These are phyloP conservation scores for Leptinotarsa undecemlineata DNA, from an alignment of 1,140 invertebrate genomes.

Conservation along the genomic window DNA sequence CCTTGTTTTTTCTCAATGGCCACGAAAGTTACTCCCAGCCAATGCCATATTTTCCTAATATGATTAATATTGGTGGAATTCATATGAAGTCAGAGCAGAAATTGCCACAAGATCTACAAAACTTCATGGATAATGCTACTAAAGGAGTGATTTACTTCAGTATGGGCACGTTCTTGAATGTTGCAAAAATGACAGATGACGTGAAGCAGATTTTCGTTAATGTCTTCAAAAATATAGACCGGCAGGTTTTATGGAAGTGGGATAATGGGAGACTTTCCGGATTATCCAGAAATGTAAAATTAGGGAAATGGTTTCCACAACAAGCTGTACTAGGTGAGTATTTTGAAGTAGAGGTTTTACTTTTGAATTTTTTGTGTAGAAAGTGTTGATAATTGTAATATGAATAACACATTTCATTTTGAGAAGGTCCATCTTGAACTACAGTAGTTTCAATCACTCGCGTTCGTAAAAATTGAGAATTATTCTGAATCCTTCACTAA, in stretches of 20 bases:
- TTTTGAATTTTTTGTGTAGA: too few species aligned
- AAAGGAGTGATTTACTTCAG: conserved; percentile 63
- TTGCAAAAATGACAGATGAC: conserved; percentile 37
- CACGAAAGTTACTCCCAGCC: conserved; percentile 60
- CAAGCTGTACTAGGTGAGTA: conserved; percentile 66
- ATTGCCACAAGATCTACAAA: conserved; percentile 56
- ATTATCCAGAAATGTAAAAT: conserved; percentile 64
- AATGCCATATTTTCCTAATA: conserved; percentile 61
- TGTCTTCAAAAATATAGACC: conserved; percentile 59
- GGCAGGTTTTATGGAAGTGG: conserved; percentile 64
- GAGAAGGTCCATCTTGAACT: too few species aligned
- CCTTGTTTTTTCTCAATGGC: conserved; percentile 61
- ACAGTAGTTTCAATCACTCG: too few species aligned
- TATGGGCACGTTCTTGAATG: conserved; percentile 59
- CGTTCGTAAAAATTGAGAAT: too few species aligned
- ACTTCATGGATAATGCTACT: conserved; percentile 57
- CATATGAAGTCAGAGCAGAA: conserved; percentile 54
- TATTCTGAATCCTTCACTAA: too few species aligned
- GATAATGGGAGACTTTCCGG: conserved; percentile 59
- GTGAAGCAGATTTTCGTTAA: conserved; percentile 54
- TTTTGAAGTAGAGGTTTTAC: too few species aligned
- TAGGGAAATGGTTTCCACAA: conserved; percentile 72
- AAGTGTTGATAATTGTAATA: too few species aligned
- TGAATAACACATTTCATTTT: too few species aligned
- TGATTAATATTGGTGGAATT: conserved; percentile 60